phyloP scores from a whole-genome alignment of 1,140 invertebrate species.

The Rhopalosiphum maidis region DNA sequence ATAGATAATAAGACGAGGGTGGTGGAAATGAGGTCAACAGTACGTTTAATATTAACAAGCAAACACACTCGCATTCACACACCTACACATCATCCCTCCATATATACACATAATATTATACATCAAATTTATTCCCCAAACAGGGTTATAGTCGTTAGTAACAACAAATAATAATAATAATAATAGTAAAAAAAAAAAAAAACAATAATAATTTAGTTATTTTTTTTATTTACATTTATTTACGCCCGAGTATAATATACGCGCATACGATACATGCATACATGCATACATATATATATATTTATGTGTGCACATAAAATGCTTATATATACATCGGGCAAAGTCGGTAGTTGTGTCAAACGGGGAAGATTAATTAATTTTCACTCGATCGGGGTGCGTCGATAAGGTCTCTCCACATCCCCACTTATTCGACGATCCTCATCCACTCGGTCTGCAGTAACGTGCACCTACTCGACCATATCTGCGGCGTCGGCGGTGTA shows the following conservation, averaged over 20 bases:
- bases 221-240: not conserved
- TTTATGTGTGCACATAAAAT: not conserved
- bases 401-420: slow-evolving; percentile 38
- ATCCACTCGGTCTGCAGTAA: not conserved
- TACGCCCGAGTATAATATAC: not conserved
- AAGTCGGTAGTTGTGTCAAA: slow-evolving; percentile 30
- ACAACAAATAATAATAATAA: not conserved
- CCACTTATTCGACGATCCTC: not conserved
- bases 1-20: not conserved
- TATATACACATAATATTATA: not conserved
- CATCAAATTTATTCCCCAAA: not conserved
- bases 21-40: not conserved
- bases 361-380: slow-evolving; percentile 52
- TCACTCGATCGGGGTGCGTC: slow-evolving; percentile 46
- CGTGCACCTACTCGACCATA: slow-evolving; percentile 1
- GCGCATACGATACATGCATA: not conserved
- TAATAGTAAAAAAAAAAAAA: not conserved
- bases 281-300: not conserved
- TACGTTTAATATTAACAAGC: slow-evolving; percentile 26
- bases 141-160: not conserved
- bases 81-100: not conserved
- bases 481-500: slow-evolving; percentile 23
- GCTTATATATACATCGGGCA: slow-evolving; percentile 27
- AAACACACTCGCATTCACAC: not conserved
- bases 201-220: slow-evolving; percentile 31